Percentiles rank a stretch among this genome's conserved stretches.
Evolutionary conservation across 2,888 invertebrate species (phyloP).

Genomic region (Acheta domesticus): DNA sequence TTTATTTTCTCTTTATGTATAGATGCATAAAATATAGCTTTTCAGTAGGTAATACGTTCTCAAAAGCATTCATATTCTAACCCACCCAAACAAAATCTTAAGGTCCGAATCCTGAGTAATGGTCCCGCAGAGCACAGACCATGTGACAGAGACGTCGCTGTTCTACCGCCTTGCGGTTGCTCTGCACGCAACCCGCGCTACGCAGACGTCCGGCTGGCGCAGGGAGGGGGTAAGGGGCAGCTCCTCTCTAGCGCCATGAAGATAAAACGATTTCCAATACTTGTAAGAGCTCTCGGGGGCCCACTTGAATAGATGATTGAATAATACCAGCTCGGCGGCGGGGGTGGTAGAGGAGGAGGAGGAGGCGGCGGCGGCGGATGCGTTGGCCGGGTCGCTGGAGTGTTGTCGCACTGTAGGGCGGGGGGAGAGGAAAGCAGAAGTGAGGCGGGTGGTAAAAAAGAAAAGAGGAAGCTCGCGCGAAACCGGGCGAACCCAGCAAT

Average conservation of each 20-base stretch:
- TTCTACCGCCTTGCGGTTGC: too few species aligned
- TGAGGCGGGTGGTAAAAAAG: background rate
- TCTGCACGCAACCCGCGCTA: background rate
- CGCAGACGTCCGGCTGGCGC: background rate
- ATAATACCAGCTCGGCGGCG: background rate
- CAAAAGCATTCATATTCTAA: too few species aligned
- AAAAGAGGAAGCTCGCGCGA: background rate
- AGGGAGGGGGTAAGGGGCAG: background rate
- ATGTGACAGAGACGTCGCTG: too few species aligned
- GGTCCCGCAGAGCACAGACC: too few species aligned
- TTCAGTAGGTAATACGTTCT: too few species aligned
- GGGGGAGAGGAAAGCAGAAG: background rate
- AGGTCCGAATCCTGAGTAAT: too few species aligned
- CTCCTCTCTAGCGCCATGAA: background rate
- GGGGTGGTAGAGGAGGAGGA: background rate
- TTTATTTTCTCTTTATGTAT: too few species aligned
- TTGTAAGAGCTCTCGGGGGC: slow-evolving; percentile 1
- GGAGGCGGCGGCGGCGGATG: background rate
- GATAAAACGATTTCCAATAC: slow-evolving; percentile 18
- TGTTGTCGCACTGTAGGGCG: background rate
- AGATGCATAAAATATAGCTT: too few species aligned
- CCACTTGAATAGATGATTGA: slow-evolving; percentile 18
- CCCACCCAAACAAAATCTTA: too few species aligned
- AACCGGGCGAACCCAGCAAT: background rate
- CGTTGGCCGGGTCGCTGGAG: background rate